phyloP scores from a whole-genome alignment of 1,140 invertebrate genomes.

The Aphelinus atriplicis region DNA sequence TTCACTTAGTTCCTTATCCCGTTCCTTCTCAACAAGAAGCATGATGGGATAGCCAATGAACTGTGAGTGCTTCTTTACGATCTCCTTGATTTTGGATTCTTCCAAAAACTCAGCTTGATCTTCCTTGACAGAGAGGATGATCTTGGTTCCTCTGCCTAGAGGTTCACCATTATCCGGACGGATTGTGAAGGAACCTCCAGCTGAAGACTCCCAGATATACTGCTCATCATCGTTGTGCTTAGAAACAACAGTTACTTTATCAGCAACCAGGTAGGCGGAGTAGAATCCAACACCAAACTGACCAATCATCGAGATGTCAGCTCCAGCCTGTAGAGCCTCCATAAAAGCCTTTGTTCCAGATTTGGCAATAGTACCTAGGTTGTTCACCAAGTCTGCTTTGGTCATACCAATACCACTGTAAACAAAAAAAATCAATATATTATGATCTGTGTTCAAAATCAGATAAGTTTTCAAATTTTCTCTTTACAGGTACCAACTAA shows the following conservation, averaged over 20 bases:
- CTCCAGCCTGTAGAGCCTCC: constrained; percentile 86
- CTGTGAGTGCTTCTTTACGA: constrained; percentile 99
- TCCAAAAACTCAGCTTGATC: constrained; percentile 85
- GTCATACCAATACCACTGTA: constrained; percentile 87
- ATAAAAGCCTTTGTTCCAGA: constrained; percentile 91
- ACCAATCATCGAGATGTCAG: constrained; percentile 91
- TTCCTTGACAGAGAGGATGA: constrained; percentile 81
- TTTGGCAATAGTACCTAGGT: constrained; percentile 88
- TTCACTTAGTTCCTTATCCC: constrained; percentile 94
- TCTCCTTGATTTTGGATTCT: constrained; percentile 93
- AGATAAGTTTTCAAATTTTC: too few relatives aligned
- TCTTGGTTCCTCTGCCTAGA: constrained; percentile 79
- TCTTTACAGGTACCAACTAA: background rate
- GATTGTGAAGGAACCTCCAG: constrained; percentile 84
- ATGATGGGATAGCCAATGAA: constrained; percentile 99
- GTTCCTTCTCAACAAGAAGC: constrained; percentile 90
- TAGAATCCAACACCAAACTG: constrained; percentile 94
- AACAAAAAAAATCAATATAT: background rate
- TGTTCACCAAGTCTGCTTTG: constrained; percentile 89
- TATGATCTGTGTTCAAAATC: too few relatives aligned
- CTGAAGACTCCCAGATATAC: constrained; percentile 83
- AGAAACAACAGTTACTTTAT: constrained; percentile 90
- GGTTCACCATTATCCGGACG: constrained; percentile 70
- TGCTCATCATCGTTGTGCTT: constrained; percentile 95
- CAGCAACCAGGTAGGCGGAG: constrained; percentile 96